A percentile compares a stretch with the other conserved stretches of the same genome.
phyloP scores from a whole-genome alignment of 92 coral and sea anemone genomes.

The Zoanthus gigantus region DNA sequence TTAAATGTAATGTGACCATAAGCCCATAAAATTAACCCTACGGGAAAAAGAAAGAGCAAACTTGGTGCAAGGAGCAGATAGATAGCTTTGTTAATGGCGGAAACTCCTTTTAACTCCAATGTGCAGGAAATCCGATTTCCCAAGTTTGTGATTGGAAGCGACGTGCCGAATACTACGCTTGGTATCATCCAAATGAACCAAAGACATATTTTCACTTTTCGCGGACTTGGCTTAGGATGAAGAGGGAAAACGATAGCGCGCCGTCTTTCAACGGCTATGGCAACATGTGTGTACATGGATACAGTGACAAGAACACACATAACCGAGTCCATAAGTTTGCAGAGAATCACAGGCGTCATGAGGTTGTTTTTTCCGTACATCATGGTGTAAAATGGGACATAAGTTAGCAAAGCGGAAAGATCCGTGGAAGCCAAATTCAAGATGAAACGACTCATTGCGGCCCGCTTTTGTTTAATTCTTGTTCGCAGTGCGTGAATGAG shows the following conservation, averaged over 20 bases:
- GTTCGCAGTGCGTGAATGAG: background rate
- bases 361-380: background rate
- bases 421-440: background rate
- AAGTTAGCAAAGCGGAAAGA: background rate
- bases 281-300: conserved; percentile 6
- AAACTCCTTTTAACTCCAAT: too few relatives aligned
- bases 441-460: background rate
- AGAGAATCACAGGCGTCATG: background rate
- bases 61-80: background rate
- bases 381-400: background rate
- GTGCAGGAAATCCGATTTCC: too few relatives aligned
- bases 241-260: conserved; percentile 27
- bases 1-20: background rate
- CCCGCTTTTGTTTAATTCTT: background rate
- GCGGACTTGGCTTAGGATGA: conserved; percentile 7
- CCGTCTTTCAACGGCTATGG: conserved; percentile 13
- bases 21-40: background rate
- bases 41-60: background rate
- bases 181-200: background rate
- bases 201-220: background rate
- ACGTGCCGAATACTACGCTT: background rate
- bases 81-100: background rate
- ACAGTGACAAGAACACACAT: background rate
- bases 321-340: background rate
- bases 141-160: too few relatives aligned